These are phyloP conservation scores for Rhea americana DNA, from an alignment of 2,113 vertebrate genomes.

Conservation along the genomic window DNA sequence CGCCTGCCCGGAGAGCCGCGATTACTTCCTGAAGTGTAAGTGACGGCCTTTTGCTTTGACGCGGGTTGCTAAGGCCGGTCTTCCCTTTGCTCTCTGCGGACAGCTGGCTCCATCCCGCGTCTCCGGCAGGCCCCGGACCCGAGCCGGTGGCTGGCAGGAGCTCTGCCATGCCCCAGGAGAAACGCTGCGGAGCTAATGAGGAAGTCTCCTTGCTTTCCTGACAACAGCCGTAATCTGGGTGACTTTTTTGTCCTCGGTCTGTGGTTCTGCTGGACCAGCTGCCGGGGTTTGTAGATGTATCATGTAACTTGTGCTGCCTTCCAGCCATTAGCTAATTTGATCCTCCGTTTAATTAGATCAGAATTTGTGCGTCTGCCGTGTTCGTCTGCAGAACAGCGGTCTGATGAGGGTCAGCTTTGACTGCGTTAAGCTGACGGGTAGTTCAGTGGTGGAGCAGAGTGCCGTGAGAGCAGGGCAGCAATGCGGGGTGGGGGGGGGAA, in stretches of 20 bases:
- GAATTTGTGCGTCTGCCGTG: neutral
- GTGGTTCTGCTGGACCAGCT: neutral
- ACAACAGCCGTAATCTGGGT: neutral
- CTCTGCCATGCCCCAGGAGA: neutral
- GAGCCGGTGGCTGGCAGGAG: neutral
- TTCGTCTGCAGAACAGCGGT: neutral
- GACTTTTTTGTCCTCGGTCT: neutral
- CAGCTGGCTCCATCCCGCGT: neutral
- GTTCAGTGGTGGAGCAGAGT: neutral
- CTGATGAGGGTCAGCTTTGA: neutral
- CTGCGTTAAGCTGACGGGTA: neutral
- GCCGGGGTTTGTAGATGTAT: neutral
- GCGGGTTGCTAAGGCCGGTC: slow-evolving; percentile 10
- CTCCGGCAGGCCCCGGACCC: accelerated
- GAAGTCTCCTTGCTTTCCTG: slow-evolving; percentile 24
- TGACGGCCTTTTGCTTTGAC: neutral
- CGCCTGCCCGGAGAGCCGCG: slow-evolving; percentile 65
- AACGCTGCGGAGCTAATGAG: neutral
- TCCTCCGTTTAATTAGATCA: neutral
- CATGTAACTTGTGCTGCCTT: neutral
- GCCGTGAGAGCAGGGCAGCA: neutral
- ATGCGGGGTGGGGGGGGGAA: neutral
- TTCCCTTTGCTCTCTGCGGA: neutral
- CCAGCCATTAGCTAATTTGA: neutral
- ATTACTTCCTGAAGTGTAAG: slow-evolving; percentile 83